These are phyloP conservation scores for Chondrosia reniformis DNA, from an alignment of 37 sponge, comb jelly and placozoan species.

Conservation along the genomic window DNA sequence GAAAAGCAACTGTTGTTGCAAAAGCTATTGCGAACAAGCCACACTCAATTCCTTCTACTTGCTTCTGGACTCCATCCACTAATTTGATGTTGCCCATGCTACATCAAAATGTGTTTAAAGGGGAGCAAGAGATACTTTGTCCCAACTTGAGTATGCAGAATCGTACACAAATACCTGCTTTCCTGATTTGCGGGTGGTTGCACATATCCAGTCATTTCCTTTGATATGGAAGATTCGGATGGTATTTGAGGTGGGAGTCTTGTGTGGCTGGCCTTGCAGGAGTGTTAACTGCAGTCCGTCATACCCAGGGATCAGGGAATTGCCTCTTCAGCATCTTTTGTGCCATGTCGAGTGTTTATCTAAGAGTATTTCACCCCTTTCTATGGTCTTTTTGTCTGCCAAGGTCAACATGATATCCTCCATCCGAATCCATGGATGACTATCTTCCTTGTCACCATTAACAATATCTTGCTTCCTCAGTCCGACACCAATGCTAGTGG, in stretches of 20 bases:
- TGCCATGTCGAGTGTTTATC: conserved; percentile 1
- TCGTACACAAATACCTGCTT: not conserved
- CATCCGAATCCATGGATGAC: not conserved
- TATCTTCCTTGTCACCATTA: not conserved
- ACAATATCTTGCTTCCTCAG: not conserved
- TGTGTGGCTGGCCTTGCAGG: not conserved
- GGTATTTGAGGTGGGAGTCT: not conserved
- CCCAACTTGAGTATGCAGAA: not conserved
- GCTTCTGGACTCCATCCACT: not conserved
- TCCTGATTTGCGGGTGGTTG: not conserved
- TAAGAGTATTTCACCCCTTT: not conserved
- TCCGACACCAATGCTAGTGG: not conserved
- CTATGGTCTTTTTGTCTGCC: not conserved
- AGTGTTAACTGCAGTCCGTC: conserved; percentile 12
- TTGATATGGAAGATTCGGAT: conserved; percentile 18
- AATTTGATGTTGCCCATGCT: not conserved
- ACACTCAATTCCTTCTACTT: not conserved
- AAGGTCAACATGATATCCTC: not conserved
- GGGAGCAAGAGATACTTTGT: not conserved
- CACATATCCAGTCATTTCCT: conserved; percentile 22
- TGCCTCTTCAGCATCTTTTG: not conserved
- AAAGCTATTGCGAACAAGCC: conserved; percentile 11
- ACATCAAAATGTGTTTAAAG: not conserved
- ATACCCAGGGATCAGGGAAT: not conserved
- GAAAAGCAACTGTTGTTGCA: conserved; percentile 12